Percentiles rank a stretch among this genome's conserved stretches.
Evolutionary conservation across 2,113 vertebrate genomes (phyloP).

Genomic region (Pseudopodoces humilis): DNA sequence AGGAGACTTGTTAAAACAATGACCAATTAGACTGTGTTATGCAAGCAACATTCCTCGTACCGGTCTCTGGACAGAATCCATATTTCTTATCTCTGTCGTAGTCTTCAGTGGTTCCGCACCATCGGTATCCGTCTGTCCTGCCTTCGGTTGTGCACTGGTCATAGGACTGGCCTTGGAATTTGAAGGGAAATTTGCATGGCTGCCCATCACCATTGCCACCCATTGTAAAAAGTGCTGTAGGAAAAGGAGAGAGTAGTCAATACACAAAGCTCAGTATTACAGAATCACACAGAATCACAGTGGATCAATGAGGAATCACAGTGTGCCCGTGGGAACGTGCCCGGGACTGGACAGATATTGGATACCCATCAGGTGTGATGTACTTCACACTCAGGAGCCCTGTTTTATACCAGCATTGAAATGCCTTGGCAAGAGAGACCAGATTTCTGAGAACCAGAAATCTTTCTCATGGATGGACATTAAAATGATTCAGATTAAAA

Average conservation of each 20-base stretch:
- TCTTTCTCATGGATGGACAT: not conserved
- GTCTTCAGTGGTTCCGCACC: conserved; percentile 95
- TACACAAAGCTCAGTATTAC: fast-evolving
- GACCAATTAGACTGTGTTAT: not conserved
- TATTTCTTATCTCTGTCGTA: conserved; percentile 92
- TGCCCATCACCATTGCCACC: conserved; percentile 89
- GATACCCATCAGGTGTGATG: fast-evolving
- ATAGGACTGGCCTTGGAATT: conserved; percentile 86
- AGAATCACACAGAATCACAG: too few species aligned
- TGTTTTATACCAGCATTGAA: not conserved
- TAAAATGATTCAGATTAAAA: not conserved
- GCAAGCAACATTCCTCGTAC: conserved; percentile 49
- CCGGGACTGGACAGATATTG: not conserved
- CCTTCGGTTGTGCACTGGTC: conserved; percentile 90
- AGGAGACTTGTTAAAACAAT: not conserved
- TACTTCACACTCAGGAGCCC: not conserved
- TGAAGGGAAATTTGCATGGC: conserved; percentile 95
- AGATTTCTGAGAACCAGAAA: not conserved
- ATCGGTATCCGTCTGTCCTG: conserved; percentile 92
- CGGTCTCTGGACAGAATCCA: conserved; percentile 95
- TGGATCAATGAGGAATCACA: too few species aligned
- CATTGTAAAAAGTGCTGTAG: conserved; percentile 89
- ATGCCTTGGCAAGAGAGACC: not conserved
- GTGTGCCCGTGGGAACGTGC: fast-evolving
- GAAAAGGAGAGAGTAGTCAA: not conserved